Base-by-base conservation (phyloP, 2,888 invertebrate species). In the Xanthostigma xanthostigma region DNA sequence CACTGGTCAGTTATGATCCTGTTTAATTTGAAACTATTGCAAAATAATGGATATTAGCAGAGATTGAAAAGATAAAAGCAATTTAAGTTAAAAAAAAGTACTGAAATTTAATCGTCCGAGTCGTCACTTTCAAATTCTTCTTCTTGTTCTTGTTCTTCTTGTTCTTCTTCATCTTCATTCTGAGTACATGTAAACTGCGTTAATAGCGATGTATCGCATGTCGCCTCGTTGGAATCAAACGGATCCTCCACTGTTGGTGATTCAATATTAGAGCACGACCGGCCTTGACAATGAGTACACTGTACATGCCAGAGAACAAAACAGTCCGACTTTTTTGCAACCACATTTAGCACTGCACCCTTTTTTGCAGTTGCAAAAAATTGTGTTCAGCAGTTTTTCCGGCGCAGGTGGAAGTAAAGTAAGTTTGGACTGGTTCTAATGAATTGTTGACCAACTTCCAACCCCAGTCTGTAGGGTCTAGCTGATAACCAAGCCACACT, bases 171-270 rank as follows among this genome's bases (percentile, higher is more conserved):
- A 35, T 43, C 43, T 49, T 45, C 35, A 14, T 49, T 36, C 34
- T 49, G 34, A 34, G 36, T 13, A 44, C 49, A 41, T 51, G 48
- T 37, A 50, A 53, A n/a, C n/a, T n/a, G n/a, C n/a, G n/a, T n/a
- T n/a, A n/a, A n/a, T n/a, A n/a, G n/a, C n/a, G n/a, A n/a, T 17
- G 17, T 34, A 38, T 53, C 53, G 38, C 53, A 49, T 50, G 50
- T 44, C 17, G 12, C 39, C 41, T 44, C 50, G 36, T 47, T 41
- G 37, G n/a, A 36, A 50, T 50, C 50, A 47, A 42, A 47, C 37
- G 42, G 27, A 47, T 50, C 44, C 46, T 44, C 40, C 10, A 39
- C 38, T 50, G 48, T 50, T 36, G 6, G n/a, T 17, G 42, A 50
- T 41, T 48, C 37, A 36, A 49, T 42, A 50, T 49, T 49, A 6